Base-by-base conservation (phyloP, 2,797 vertebrate genomes). In the Hydrolagus colliei region DNA sequence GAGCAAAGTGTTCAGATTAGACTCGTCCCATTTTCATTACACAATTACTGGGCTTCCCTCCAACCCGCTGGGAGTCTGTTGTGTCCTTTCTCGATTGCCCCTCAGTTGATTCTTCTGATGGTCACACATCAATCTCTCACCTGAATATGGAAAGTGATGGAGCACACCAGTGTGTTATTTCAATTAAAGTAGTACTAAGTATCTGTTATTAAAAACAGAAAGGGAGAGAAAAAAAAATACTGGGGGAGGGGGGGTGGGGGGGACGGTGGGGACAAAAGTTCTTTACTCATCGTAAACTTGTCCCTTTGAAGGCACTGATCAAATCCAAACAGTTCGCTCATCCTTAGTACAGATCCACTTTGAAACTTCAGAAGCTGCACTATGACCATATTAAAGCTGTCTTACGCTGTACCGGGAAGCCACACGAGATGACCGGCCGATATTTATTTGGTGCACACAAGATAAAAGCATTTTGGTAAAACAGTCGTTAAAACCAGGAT, bases 381-480 rank as follows among this genome's bases (percentile, higher is more conserved):
- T 41, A 27, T 76, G 74, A 59, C 35, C 74, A 68, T 67, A 82
- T 65, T 68, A 82, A 82, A 82, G 79, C 79, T 41, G 32, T 9
- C 41, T 27, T 84, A 68, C 22, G 27, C 27, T 27, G 27, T 35
- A 27, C 41, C 20, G 32, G 52, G 20, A 84, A 84, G 65, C 65
- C 79, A 68, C 41, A 14, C 68, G 71, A 68, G 68, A 63, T 63
- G 79, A 84, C 65, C n/a, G 32, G 68, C 79, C 79, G 68, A 65
- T 84, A 65, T 84, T 84, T 68, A 84, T 35, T 71, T 35, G 79
- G 65, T 71, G 65, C 79, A 71, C 79, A 71, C 65, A 68, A 68
- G 79, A 71, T 84, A 84, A 84, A 84, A 84, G 79, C 79, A 84
- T 84, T 84, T 52, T 84, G 79, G 79, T 84, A 84, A 84, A 84